Evolutionary conservation across 2,888 invertebrate species (phyloP), one percentile per base, ranked within the genome.

Genomic region (Perdita meconis): DNA sequence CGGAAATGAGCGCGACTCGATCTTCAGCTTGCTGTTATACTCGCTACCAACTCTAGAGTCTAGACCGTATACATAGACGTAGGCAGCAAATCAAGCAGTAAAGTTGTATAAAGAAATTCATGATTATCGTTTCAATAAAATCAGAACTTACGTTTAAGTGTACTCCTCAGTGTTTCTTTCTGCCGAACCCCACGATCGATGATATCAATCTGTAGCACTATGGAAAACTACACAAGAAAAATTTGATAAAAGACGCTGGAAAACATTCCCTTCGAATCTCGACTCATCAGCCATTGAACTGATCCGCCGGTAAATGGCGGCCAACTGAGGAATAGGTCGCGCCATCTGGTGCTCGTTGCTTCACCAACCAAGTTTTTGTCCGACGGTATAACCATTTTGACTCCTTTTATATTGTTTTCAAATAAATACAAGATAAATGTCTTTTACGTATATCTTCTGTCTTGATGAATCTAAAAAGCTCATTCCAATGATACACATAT

Each of bases 41-140:
- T 67, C 64, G 71, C 70, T 71, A 68, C 60, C 71, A 50, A 61
- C 60, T 71, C 53, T 80, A 76, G 55, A 61, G 56, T 71, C 53
- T 80, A 76, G 55, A 40, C 40, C 53, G 59, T 36, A 73, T 68
- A 72, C 56, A 57, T 70, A 80, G 56, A 74, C 55, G 57, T 78
- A 74, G 65, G 50, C 80, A 71, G 68, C 55, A 70, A 71, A 47
- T 36, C 53, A 50, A 78, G 40, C 73, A 81, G 55, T 59, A 67
- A 68, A 44, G 42, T 80, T 81, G 78, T 78, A 77, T 73, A 78
- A 74, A 74, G 53, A 64, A 71, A 76, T 59, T 59, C 75, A 75
- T 75, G 53, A 78, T 60, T 74, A 78, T 79, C 67, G 64, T 73
- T 79, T 79, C 68, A 80, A 80, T 80, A 80, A 79, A 80, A 68